phyloP scores from a whole-genome alignment of 2,113 vertebrate genomes.

The Peromyscus maniculatus region DNA sequence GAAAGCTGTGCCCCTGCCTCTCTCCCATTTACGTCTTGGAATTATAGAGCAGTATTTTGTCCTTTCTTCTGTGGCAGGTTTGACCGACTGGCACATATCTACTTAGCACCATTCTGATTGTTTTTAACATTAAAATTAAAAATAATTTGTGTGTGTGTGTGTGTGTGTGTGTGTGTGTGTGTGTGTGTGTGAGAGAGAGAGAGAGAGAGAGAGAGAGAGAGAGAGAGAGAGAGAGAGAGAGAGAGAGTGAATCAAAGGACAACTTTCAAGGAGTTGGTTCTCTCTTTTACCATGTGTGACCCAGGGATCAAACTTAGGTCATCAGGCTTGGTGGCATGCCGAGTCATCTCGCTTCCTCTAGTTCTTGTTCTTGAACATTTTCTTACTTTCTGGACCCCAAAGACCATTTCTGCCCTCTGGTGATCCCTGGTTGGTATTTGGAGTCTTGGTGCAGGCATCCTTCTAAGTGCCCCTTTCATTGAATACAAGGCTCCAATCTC shows the following conservation, averaged over 20 bases:
- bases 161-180: neutral
- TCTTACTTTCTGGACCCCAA: accelerated
- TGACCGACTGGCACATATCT: neutral
- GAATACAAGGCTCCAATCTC: too few species aligned
- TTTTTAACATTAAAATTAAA: neutral
- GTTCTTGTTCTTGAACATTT: neutral
- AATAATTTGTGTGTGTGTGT: neutral
- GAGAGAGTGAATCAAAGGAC: neutral
- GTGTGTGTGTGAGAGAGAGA: too few species aligned
- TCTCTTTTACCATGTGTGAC: neutral
- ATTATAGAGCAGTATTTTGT: neutral
- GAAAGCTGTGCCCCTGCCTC: too few species aligned
- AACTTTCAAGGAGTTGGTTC: neutral
- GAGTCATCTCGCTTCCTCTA: too few species aligned
- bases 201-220: too few species aligned
- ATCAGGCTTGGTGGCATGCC: neutral
- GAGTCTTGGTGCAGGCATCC: neutral
- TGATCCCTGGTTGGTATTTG: neutral
- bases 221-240: too few species aligned
- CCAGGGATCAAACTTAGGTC: neutral
- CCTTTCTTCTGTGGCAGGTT: accelerated
- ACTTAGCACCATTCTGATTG: neutral
- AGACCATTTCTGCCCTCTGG: too few species aligned
- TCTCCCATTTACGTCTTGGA: neutral
- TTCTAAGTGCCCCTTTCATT: too few species aligned